phyloP scores from a whole-genome alignment of 2,888 invertebrate genomes.

The Thumatha senex region DNA sequence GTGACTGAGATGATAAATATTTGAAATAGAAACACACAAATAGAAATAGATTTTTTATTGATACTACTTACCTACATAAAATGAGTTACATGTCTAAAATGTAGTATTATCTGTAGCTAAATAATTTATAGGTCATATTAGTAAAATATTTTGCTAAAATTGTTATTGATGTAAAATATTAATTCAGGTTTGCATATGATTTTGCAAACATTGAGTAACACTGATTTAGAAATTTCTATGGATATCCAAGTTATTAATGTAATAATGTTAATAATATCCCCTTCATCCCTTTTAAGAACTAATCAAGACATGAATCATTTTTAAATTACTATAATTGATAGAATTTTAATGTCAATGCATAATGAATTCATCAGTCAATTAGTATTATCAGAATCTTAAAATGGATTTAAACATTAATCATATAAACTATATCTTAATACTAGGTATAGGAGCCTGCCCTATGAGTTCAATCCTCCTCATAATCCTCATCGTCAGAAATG shows the following conservation, averaged over 20 bases:
- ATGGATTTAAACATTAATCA: background rate
- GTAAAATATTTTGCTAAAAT: slow-evolving; percentile 18
- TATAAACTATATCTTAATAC: background rate
- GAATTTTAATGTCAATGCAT: background rate
- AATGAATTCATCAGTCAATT: background rate
- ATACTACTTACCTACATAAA: slow-evolving; percentile 33
- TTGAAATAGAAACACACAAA: slow-evolving; percentile 29
- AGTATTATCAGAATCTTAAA: background rate
- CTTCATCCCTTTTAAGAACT: slow-evolving; percentile 19
- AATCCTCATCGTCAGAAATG: slow-evolving; percentile 86
- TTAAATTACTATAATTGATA: background rate
- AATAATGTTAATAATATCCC: slow-evolving; percentile 20
- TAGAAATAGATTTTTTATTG: slow-evolving; percentile 40
- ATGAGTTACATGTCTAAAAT: slow-evolving; percentile 5
- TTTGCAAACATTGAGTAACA: background rate
- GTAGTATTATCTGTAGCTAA: slow-evolving; percentile 13
- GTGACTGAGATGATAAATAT: slow-evolving; percentile 20
- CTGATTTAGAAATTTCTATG: slow-evolving; percentile 5
- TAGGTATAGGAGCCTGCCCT: slow-evolving; percentile 6
- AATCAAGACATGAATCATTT: slow-evolving; percentile 6
- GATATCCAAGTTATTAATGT: slow-evolving; percentile 21
- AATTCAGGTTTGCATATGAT: background rate
- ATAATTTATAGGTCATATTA: slow-evolving; percentile 26
- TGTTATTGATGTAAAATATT: slow-evolving; percentile 6
- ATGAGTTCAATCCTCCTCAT: slow-evolving; percentile 78